Conservation (phyloP, 2,797 vertebrate species). For the Pangasius sanitwongsei region DNA sequence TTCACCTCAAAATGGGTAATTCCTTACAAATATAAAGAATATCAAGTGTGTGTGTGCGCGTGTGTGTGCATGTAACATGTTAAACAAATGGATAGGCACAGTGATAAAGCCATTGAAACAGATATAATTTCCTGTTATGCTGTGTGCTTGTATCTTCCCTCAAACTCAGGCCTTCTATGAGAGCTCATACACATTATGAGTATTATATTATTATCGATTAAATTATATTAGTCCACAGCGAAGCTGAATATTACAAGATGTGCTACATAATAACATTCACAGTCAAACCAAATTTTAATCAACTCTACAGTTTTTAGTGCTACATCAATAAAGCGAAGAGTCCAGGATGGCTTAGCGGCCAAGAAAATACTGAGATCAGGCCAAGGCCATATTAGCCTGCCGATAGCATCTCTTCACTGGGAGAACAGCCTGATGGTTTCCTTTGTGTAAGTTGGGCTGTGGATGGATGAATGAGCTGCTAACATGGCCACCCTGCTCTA, state of each 20-base stretch:
- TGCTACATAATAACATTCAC: constrained; percentile 1
- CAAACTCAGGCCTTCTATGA: not conserved
- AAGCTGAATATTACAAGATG: not conserved
- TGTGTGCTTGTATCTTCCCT: not conserved
- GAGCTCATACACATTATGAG: too few relatives aligned
- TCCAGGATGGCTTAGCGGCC: not conserved
- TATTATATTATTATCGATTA: not conserved
- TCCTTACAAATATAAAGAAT: not conserved
- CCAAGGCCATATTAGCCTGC: constrained; percentile 23
- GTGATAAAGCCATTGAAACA: not conserved
- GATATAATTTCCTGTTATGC: not conserved
- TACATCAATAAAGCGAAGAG: not conserved
- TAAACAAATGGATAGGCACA: not conserved
- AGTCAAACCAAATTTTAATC: constrained; percentile 10
- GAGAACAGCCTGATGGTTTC: constrained; percentile 20
- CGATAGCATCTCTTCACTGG: not conserved
- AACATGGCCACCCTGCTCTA: constrained; percentile 43
- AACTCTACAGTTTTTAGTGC: not conserved
- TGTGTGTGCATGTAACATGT: not conserved
- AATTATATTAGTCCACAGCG: not conserved
- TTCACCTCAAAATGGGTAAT: not conserved
- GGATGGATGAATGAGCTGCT: constrained; percentile 39
- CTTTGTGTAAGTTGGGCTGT: constrained; percentile 27
- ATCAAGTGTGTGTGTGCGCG: not conserved
- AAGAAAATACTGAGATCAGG: not conserved